Base-by-base conservation (phyloP, 2,113 vertebrate species). In the Chaetops frenatus region DNA sequence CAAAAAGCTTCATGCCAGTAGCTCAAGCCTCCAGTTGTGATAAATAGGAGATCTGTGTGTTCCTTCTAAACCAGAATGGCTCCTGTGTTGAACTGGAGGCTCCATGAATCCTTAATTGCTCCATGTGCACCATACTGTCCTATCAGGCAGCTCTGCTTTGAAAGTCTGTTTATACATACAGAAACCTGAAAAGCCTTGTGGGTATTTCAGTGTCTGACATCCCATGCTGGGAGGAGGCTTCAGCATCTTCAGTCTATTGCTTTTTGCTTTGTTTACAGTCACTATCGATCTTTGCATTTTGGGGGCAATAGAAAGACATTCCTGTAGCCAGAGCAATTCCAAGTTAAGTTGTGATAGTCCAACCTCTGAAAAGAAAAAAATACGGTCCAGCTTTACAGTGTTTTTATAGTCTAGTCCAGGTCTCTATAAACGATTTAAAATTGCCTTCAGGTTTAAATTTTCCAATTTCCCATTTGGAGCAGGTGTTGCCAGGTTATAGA, bases 391-490 rank as follows among this genome's bases (percentile, higher is more conserved):
- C 31, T 93, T 93, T 93, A 79, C 69, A 60, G 40, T 95, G 72
- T 94, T 97, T 92, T 97, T 94, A 81, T 85, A 95, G 85, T 94
- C 90, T 94, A 88, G 76, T 90, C 92, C 82, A 96, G 86, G 72
- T 97, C 96, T 96, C 88, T 92, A 79, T 96, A 96, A 97, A 95
- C 81, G 50, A 92, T 78, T 91, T 92, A 50, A 94, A 94, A 93
- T 61, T 91, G 83, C 90, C 85, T 92, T 88, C 86, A 90, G 81
- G 62, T 95, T 94, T 88, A 72, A 53, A 70, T 77, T 94, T 96
- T 90, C 85, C 83, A 58, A 45, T 86, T 97, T 94, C 79, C 86
- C 81, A 91, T 79, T 94, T 91, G 78, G 86, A 90, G 80, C 86
- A 95, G 93, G 81, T 94, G 91, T 91, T 95, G 94, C 91, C 88